Percentiles rank a stretch among this genome's conserved stretches.
Conservation (phyloP, 2,113 vertebrate genomes). For the Marmota flaviventris region DNA sequence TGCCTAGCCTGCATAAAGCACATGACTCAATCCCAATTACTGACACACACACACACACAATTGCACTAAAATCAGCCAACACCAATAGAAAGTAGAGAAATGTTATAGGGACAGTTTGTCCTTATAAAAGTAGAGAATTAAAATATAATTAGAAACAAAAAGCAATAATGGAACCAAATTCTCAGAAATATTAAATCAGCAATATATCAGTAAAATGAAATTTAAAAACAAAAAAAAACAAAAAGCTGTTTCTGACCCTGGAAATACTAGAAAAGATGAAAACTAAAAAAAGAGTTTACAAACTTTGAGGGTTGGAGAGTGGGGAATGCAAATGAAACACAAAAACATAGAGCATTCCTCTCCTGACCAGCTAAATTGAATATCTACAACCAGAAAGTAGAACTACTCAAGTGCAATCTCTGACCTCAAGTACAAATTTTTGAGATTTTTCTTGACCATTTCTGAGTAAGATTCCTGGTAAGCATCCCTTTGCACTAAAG, state of each 20-base stretch:
- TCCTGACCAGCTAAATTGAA: background rate
- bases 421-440: background rate
- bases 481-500: background rate
- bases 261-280: background rate
- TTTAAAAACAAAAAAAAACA: background rate
- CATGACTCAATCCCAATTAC: background rate
- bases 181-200: background rate
- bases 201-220: background rate
- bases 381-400: background rate
- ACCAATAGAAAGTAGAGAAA: background rate
- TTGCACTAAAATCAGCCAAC: background rate
- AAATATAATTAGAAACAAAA: background rate
- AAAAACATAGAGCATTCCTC: background rate
- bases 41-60: background rate
- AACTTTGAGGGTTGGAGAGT: background rate
- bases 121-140: background rate
- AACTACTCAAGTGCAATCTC: background rate
- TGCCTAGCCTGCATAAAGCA: no score
- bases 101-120: background rate
- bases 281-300: background rate
- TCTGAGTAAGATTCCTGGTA: background rate
- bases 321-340: background rate
- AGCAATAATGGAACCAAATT: background rate
- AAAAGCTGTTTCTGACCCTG: background rate
- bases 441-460: background rate